These are phyloP conservation scores for Macaria liturata DNA, from an alignment of 2,888 invertebrate genomes.

Conservation along the genomic window DNA sequence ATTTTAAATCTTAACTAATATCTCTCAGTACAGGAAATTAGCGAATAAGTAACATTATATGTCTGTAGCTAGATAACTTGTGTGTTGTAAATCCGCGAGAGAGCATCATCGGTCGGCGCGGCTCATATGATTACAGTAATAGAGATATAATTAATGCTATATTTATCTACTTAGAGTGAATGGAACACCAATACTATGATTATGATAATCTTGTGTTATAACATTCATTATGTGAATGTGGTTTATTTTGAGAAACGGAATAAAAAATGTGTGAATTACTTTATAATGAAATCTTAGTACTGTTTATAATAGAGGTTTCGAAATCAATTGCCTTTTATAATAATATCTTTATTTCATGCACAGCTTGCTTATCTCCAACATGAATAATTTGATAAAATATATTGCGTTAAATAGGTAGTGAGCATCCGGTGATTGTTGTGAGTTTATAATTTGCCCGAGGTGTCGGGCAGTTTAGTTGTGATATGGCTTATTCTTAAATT, in stretches of 20 bases:
- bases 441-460: constrained; percentile 63
- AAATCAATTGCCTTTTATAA: too few relatives aligned
- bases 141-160: constrained; percentile 35
- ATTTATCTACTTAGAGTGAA: constrained; percentile 37
- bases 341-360: constrained; percentile 1
- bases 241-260: not conserved
- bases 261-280: not conserved
- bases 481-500: constrained; percentile 78
- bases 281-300: too few relatives aligned
- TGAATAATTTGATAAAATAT: not conserved
- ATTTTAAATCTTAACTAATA: constrained; percentile 64
- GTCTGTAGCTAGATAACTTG: constrained; percentile 70
- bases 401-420: not conserved
- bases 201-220: constrained; percentile 1
- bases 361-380: constrained; percentile 19
- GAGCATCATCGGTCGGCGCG: constrained; percentile 20
- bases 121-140: constrained; percentile 35
- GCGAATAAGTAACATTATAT: constrained; percentile 70
- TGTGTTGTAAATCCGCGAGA: constrained; percentile 50
- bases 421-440: constrained; percentile 19
- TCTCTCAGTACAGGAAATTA: constrained; percentile 83
- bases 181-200: constrained; percentile 35
- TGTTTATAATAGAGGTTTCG: too few relatives aligned
- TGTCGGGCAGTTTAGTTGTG: constrained; percentile 76
- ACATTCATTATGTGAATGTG: not conserved